Base-by-base conservation (phyloP, 2,888 invertebrate species). In the Lycophotia porphyrea region DNA sequence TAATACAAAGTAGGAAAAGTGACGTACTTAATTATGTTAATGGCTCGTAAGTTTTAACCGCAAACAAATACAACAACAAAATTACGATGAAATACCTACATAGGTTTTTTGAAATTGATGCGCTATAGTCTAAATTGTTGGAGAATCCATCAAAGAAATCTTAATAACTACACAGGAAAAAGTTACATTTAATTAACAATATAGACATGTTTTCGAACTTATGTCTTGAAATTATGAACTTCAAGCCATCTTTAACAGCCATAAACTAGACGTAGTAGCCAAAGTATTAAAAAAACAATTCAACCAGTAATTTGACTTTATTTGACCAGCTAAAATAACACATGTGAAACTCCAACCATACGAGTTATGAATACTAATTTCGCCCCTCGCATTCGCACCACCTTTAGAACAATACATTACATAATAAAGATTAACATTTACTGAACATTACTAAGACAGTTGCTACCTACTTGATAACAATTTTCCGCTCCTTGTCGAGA, bases 351-450 rank as follows among this genome's bases (percentile, higher is more conserved):
- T 58, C 8, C 4, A 24, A 5, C 34, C 47, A n/a, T 55, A 36
- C 60, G 27, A 60, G 77, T 66, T 76, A 34, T 83, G 84, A 74
- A 81, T 81, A 81, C 61, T 70, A 70, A 81, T 74, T 80, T 70
- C 0, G 44, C 66, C 5, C 39, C 49, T 68, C 44, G 39, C 42
- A 72, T 72, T 84, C 47, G 67, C 75, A 80, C 58, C 36, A 31
- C 42, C 58, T 64, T 68, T 18, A 39, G 44, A 84, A 81, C 84
- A 84, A 81, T 81, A 74, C 66, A 58, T 80, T 74, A 81, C n/a
- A 69, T 70, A 80, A 73, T 24, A 27, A 70, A 58, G 44, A 81
- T 72, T 65, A 52, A 42, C 65, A 80, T 47, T 27, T 34, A 61
- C 21, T 68, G 68, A 70, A 72, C 58, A 68, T 77, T 67, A 65